phyloP scores from a whole-genome alignment of 2,797 vertebrate genomes.

The Sebastes iracundus region DNA sequence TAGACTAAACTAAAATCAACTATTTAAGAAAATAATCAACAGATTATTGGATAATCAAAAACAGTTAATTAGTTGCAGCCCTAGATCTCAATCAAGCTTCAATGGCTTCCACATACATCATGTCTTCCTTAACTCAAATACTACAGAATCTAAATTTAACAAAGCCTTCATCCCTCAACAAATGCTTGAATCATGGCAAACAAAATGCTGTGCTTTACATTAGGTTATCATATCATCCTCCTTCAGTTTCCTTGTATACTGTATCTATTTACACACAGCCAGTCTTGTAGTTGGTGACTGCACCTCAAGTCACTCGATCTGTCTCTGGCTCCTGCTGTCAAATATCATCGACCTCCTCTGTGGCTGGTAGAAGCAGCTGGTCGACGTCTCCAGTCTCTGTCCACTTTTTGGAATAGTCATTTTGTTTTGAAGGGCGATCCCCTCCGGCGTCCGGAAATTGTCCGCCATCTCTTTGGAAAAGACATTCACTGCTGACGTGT shows the following conservation, averaged over 20 bases:
- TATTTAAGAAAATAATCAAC: neutral
- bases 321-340: conserved; percentile 93
- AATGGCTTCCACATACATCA: neutral
- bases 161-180: neutral
- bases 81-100: neutral
- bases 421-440: conserved; percentile 90
- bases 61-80: neutral
- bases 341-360: conserved; percentile 97
- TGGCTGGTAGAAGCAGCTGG: conserved; percentile 99
- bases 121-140: conserved; percentile 1
- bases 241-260: conserved; percentile 11
- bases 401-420: conserved; percentile 99
- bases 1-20: neutral
- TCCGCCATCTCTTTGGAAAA: conserved; percentile 87
- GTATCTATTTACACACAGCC: conserved; percentile 38
- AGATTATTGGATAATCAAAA: neutral
- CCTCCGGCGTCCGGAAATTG: conserved; percentile 83
- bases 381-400: conserved; percentile 97
- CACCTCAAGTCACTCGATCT: conserved; percentile 87
- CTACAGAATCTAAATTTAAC: neutral
- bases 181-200: conserved; percentile 1
- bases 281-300: neutral
- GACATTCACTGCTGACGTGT: conserved; percentile 80
- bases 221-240: neutral
- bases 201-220: neutral